Conservation (phyloP, 2,113 vertebrate genomes). For the Amphiprion percula region DNA sequence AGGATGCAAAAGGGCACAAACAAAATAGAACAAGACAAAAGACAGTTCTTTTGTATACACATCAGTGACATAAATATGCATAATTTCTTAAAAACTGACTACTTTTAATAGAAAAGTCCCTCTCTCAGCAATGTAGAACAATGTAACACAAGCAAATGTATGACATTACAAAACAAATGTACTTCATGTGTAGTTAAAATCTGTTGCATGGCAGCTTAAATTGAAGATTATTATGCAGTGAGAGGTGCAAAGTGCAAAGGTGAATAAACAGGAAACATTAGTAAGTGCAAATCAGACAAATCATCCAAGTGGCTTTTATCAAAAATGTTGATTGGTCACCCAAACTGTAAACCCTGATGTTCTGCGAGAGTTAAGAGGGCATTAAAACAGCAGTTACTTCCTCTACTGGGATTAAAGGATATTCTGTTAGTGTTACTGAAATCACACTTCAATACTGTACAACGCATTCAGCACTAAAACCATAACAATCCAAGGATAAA, state of each 20-base stretch:
- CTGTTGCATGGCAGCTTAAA: conserved; percentile 39
- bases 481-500: conserved; percentile 28
- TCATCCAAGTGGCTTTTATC: conserved; percentile 41
- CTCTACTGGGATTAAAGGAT: conserved; percentile 56
- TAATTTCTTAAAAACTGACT: background rate
- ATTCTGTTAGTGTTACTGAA: conserved; percentile 79
- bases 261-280: conserved; percentile 80
- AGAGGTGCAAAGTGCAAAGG: conserved; percentile 65
- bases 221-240: conserved; percentile 56
- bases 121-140: conserved; percentile 13
- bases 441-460: conserved; percentile 56
- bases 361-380: conserved; percentile 60
- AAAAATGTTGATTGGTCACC: conserved; percentile 45
- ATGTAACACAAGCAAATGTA: conserved; percentile 9
- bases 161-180: background rate
- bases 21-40: background rate
- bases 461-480: conserved; percentile 50
- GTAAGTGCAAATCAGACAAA: conserved; percentile 77
- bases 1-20: background rate
- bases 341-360: conserved; percentile 46
- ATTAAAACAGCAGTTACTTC: conserved; percentile 58
- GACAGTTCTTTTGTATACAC: background rate
- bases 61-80: background rate
- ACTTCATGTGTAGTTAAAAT: conserved; percentile 25
- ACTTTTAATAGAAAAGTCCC: background rate